Evolutionary conservation across 2,113 vertebrate species (phyloP).

Genomic region (Sturnus vulgaris): DNA sequence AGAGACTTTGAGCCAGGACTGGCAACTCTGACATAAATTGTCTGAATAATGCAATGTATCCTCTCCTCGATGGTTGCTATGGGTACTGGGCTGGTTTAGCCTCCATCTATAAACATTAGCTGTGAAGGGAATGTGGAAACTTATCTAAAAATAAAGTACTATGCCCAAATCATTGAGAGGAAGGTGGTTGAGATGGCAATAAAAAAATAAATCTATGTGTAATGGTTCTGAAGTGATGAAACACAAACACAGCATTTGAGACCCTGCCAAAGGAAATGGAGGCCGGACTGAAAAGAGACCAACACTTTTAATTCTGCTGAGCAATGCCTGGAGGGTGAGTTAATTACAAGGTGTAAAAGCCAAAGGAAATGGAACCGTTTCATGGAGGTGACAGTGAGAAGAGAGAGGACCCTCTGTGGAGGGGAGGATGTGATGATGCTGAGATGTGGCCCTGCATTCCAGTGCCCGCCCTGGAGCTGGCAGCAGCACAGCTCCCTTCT

Average conservation of each 20-base stretch:
- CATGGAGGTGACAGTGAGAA: not conserved
- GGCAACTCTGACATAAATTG: slow-evolving; percentile 33
- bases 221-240: not conserved
- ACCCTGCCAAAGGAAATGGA: not conserved
- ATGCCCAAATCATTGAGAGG: slow-evolving; percentile 25
- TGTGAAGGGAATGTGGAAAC: slow-evolving; percentile 40
- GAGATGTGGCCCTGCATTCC: not conserved
- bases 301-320: slow-evolving; percentile 51
- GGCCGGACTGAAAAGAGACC: not conserved
- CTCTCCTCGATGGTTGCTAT: slow-evolving; percentile 46
- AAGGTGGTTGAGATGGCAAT: not conserved
- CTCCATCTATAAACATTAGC: slow-evolving; percentile 29
- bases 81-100: slow-evolving; percentile 29
- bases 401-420: not conserved
- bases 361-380: not conserved
- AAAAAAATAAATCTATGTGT: not conserved
- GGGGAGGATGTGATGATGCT: not conserved
- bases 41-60: slow-evolving; percentile 24
- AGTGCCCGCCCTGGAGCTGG: rapidly evolving
- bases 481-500: not conserved
- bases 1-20: slow-evolving; percentile 13
- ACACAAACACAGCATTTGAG: not conserved
- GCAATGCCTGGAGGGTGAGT: not conserved
- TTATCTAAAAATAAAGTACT: slow-evolving; percentile 55
- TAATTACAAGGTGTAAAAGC: slow-evolving; percentile 24